Evolutionary conservation across 2,113 vertebrate genomes (phyloP).

Genomic region (Percopsis transmontana): DNA sequence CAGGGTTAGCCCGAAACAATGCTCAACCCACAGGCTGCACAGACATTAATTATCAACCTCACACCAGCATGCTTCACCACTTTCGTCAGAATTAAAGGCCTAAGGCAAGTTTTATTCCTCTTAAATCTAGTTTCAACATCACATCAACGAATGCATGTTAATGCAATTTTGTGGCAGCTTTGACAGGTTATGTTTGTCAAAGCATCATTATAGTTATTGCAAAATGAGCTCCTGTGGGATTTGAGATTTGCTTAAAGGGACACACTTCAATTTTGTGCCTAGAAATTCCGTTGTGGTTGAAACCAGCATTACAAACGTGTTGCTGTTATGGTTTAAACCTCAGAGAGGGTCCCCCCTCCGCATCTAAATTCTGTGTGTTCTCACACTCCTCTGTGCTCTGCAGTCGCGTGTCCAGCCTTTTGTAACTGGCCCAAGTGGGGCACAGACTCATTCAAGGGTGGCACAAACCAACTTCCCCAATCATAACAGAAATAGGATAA

Average conservation of each 20-base stretch:
- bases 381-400: no score
- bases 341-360: no score
- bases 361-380: no score
- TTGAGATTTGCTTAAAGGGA: conserved; percentile 23
- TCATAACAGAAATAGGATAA: no score
- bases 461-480: no score
- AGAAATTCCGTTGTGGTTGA: no score
- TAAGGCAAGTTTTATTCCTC: conserved; percentile 51
- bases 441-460: no score
- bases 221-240: conserved; percentile 18
- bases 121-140: conserved; percentile 39
- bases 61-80: conserved; percentile 42
- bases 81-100: conserved; percentile 51
- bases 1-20: conserved; percentile 64
- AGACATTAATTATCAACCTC: conserved; percentile 65
- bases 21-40: conserved; percentile 56
- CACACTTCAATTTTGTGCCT: conserved; percentile 10
- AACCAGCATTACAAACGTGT: neutral
- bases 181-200: conserved; percentile 55
- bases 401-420: no score
- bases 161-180: conserved; percentile 42
- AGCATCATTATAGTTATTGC: conserved; percentile 41
- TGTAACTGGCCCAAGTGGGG: no score
- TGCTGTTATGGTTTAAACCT: neutral
- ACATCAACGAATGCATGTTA: conserved; percentile 59